These are phyloP conservation scores for pig (Sus scrofa) DNA, from an alignment of 2,113 vertebrate genomes.

Conservation along the genomic window T2T-Sscrofa CM000821.6:24544501-24545000, in stretches of 20 bases:
- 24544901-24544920: background rate
- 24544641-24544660: accelerated
- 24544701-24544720: background rate
- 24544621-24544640: too few species aligned
- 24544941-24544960: background rate
- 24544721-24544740: background rate
- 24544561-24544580: accelerated
- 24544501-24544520: background rate
- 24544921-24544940: background rate
- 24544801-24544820: background rate
- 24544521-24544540: background rate
- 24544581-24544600: too few species aligned
- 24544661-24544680: accelerated
- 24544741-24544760: too few species aligned
- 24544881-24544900: background rate
- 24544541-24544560: accelerated
- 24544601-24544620: background rate
- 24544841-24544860: background rate
- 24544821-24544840: too few species aligned
- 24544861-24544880: accelerated
- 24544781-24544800: background rate
- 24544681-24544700: background rate
- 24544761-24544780: too few species aligned
- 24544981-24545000: background rate
- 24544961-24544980: background rate